A percentile compares a stretch with the other conserved stretches of the same genome.
Evolutionary conservation across 2,888 invertebrate species (phyloP).

Genomic region (Dryadula phaetusa): DNA sequence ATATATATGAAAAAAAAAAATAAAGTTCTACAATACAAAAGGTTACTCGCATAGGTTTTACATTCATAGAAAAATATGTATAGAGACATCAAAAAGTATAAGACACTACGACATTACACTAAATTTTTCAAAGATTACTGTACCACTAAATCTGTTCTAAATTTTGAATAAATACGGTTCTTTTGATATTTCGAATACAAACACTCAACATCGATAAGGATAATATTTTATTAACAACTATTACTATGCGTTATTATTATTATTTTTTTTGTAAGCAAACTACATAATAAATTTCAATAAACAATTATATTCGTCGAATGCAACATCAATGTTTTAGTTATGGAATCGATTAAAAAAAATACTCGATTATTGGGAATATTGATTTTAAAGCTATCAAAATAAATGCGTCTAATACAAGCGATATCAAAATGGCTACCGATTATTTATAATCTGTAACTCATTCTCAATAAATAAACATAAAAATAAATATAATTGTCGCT

Average conservation of each 20-base stretch:
- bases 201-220: constrained; percentile 38
- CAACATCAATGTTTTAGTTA: constrained; percentile 1
- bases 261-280: constrained; percentile 34
- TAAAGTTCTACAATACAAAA: constrained; percentile 30
- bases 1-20: constrained; percentile 20
- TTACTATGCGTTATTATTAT: constrained; percentile 31
- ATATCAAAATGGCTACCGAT: background rate
- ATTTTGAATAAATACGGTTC: constrained; percentile 31
- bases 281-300: constrained; percentile 23
- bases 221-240: constrained; percentile 37
- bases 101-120: constrained; percentile 53
- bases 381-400: constrained; percentile 18
- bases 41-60: constrained; percentile 45
- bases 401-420: constrained; percentile 25
- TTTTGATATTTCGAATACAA: constrained; percentile 35
- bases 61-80: constrained; percentile 58
- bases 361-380: constrained; percentile 16
- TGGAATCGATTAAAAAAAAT: background rate
- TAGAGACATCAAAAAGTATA: constrained; percentile 68
- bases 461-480: constrained; percentile 2
- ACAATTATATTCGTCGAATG: constrained; percentile 17
- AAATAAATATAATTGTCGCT: background rate
- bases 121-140: constrained; percentile 39
- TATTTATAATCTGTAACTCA: constrained; percentile 4
- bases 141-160: constrained; percentile 15